A percentile compares a stretch with the other conserved stretches of the same genome.
These are phyloP conservation scores for Liposcelis brunnea DNA, from an alignment of 2,888 invertebrate species.

Conservation along the genomic window DNA sequence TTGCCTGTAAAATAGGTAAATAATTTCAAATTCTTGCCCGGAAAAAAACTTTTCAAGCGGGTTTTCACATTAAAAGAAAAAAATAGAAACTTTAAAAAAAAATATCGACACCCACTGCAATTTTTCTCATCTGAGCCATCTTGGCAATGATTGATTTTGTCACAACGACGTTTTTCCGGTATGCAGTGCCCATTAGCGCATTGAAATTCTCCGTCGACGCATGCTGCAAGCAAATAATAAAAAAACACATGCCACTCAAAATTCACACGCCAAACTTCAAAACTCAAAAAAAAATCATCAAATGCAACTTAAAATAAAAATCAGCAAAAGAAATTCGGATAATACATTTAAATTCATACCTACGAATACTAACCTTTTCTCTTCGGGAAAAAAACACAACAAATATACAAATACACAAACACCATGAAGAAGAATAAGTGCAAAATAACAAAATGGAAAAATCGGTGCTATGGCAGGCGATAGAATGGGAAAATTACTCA, in stretches of 20 bases:
- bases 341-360: background rate
- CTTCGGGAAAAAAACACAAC: too few relatives aligned
- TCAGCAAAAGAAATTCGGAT: background rate
- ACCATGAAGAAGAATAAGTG: too few relatives aligned
- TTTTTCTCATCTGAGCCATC: slow-evolving; percentile 44
- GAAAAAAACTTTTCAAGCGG: background rate
- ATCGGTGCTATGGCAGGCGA: too few relatives aligned
- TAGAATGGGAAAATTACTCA: too few relatives aligned
- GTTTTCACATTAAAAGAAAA: slow-evolving; percentile 1
- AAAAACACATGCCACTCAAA: slow-evolving; percentile 7
- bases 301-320: background rate
- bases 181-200: slow-evolving; percentile 45
- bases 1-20: too few relatives aligned
- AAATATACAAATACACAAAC: too few relatives aligned
- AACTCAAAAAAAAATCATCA: background rate
- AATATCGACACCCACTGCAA: slow-evolving; percentile 39
- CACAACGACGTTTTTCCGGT: slow-evolving; percentile 32
- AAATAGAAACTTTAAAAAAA: slow-evolving; percentile 5
- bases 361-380: too few relatives aligned
- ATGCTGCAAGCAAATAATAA: slow-evolving; percentile 27
- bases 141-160: slow-evolving; percentile 34
- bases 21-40: too few relatives aligned
- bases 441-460: too few relatives aligned
- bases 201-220: slow-evolving; percentile 35
- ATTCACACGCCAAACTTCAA: background rate